phyloP scores from a whole-genome alignment of 2,797 vertebrate species.

The Pipistrellus pipistrellus region DNA sequence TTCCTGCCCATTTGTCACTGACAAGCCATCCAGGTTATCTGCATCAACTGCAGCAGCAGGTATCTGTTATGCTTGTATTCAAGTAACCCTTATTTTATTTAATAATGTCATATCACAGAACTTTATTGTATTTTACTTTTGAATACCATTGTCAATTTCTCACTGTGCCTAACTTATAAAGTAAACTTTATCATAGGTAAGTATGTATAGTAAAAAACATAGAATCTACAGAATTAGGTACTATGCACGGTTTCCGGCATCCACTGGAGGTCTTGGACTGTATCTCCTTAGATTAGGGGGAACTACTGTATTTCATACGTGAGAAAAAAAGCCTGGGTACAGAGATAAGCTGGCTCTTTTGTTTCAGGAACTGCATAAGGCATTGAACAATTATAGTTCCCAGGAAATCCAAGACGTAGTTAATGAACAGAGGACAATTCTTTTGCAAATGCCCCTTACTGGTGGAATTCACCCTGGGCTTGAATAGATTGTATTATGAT shows the following conservation, averaged over 20 bases:
- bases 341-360: constrained; percentile 16
- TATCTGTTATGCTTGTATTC: not conserved
- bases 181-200: not conserved
- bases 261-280: too few species aligned
- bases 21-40: not conserved
- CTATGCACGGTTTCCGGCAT: not conserved
- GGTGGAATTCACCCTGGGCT: constrained; percentile 46
- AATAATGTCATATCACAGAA: not conserved
- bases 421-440: constrained; percentile 3
- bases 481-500: constrained; percentile 28
- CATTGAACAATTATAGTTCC: not conserved
- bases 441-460: constrained; percentile 40
- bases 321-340: not conserved
- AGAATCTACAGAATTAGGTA: not conserved
- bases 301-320: not conserved
- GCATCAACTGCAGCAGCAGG: not conserved
- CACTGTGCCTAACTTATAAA: not conserved
- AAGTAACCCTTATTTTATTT: not conserved
- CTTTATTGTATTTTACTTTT: not conserved
- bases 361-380: not conserved
- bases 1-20: not conserved
- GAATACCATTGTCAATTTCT: not conserved
- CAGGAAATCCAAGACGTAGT: constrained; percentile 30
- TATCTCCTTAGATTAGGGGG: not conserved
- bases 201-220: not conserved